Base-by-base conservation (phyloP, 2,888 invertebrate genomes). In the Pyrocoelia pectoralis region DNA sequence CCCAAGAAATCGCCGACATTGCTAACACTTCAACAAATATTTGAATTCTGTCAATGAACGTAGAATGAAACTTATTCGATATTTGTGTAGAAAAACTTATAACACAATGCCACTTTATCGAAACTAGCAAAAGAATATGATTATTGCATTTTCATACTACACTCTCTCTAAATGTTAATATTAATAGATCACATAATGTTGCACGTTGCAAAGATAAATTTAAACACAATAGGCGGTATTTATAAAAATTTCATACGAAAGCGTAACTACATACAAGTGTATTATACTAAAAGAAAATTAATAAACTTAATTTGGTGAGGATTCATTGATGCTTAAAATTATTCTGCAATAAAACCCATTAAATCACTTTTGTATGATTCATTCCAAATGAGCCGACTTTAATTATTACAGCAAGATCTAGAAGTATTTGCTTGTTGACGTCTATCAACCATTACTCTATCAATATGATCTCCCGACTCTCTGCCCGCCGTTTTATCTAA, bases 401-500 rank as follows among this genome's bases (percentile, higher is more conserved):
- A 76, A 68, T 76, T 76, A 66, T 73, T 80, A 75, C 80, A 87
- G 80, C 87, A 86, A 74, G 85, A 84, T 72, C 87, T 87, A 69
- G 88, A 87, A 68, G 87, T 84, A 79, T 84, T 87, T 68, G 86
- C 84, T 67, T 85, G 85, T 64, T 87, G 87, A 73, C 90, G 86
- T 78, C 90, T 88, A 84, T 93, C 92, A 28, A 94, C 89, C 67
- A 86, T 86, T 46, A 90, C 87, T 70, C 88, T 84, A 74, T 89
- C 89, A 5, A 87, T 84, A 72, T 88, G 89, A 81, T 94, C 93
- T 33, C 90, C 89, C 70, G 90, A 89, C 80, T 94, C 93, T 65
- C 90, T 88, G 12, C 90, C 90, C 61, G 93, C 88, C 68, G 93
- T 91, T 86, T 97, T 97, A 83, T 95, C 94, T 76, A 97, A 86